phyloP scores from a whole-genome alignment of 1,140 invertebrate species.

The Helicoverpa armigera region DNA sequence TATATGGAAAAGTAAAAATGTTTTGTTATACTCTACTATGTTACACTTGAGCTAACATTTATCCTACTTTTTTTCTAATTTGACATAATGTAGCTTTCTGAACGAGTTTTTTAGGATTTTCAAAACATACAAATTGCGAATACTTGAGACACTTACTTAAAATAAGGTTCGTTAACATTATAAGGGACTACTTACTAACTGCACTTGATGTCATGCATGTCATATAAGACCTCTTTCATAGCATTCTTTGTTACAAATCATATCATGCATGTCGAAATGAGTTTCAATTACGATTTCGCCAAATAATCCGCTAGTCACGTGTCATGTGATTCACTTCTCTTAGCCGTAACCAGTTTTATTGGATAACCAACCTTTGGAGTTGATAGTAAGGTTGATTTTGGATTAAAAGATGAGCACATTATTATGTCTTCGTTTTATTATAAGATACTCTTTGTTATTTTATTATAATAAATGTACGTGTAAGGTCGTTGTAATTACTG shows the following conservation, averaged over 20 bases:
- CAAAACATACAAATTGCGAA: no score
- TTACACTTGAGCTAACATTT: no score
- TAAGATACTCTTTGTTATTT: conserved; percentile 3
- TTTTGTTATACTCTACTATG: no score
- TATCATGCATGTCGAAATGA: conserved; percentile 19
- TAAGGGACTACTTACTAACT: not conserved
- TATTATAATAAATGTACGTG: conserved; percentile 12
- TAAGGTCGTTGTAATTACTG: conserved; percentile 18
- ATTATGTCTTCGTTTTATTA: not conserved
- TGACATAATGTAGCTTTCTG: no score
- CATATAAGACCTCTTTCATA: conserved; percentile 8
- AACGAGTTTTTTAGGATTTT: no score
- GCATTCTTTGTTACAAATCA: conserved; percentile 19
- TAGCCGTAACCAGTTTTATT: not conserved
- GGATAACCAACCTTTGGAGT: not conserved
- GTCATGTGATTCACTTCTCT: conserved; percentile 10
- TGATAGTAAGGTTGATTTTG: not conserved
- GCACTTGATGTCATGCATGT: conserved; percentile 10
- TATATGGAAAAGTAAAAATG: no score
- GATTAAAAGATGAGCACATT: not conserved
- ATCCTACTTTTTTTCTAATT: no score
- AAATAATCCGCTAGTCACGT: conserved; percentile 47
- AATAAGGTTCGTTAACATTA: no score
- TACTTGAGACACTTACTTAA: no score
- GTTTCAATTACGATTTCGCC: conserved; percentile 35